phyloP scores from a whole-genome alignment of 2,113 vertebrate genomes.

The Cryptomyrus ogoouensis region DNA sequence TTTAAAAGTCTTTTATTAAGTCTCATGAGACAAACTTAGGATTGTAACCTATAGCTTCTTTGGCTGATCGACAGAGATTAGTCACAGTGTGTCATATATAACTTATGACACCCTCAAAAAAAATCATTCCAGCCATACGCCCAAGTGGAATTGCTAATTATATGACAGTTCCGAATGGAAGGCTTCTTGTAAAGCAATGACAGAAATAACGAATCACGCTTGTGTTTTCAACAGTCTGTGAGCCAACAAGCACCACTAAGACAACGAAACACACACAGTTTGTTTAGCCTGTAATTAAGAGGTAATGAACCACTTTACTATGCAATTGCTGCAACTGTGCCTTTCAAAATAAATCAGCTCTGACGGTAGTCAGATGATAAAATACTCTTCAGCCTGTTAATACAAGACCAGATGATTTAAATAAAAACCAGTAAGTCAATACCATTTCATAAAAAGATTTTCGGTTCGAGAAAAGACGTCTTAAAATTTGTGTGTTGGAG shows the following conservation, averaged over 20 bases:
- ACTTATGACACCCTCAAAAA: not conserved
- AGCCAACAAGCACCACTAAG: not conserved
- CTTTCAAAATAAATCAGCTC: not conserved
- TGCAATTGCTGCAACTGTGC: not conserved
- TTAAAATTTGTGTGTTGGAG: not conserved
- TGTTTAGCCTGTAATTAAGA: constrained; percentile 3
- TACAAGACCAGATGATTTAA: not conserved
- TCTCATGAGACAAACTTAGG: not conserved
- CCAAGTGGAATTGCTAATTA: not conserved
- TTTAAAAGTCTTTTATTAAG: not conserved
- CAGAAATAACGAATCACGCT: not conserved
- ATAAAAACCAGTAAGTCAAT: not conserved
- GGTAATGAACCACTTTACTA: not conserved
- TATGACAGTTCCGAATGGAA: not conserved
- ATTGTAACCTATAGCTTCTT: not conserved
- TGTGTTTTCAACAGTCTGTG: not conserved
- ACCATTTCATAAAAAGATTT: not conserved
- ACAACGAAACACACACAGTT: not conserved
- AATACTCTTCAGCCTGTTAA: not conserved
- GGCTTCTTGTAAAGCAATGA: not conserved
- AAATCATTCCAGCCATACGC: not conserved
- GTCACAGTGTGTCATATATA: not conserved
- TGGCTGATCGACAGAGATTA: not conserved
- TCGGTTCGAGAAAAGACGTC: not conserved
- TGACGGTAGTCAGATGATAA: not conserved